phyloP scores from a whole-genome alignment of 2,797 vertebrate species.

The Anas bernieri region DNA sequence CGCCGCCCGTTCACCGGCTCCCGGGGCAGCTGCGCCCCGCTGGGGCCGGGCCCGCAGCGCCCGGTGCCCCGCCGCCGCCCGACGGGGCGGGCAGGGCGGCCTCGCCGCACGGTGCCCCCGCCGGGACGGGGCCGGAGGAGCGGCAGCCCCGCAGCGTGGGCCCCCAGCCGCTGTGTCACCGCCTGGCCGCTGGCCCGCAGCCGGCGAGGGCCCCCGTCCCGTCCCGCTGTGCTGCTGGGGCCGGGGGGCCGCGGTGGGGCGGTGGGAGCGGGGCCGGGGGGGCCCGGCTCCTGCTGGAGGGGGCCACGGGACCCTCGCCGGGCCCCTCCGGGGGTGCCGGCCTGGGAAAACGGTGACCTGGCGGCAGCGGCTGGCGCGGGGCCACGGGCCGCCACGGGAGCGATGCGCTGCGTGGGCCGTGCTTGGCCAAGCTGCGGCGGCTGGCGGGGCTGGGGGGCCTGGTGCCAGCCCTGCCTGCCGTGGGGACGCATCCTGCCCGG shows the following conservation, averaged over 20 bases:
- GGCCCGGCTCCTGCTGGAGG: background rate
- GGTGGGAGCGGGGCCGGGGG: background rate
- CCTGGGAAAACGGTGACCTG: slow-evolving; percentile 57
- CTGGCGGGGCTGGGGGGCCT: background rate
- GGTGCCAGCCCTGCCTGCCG: background rate
- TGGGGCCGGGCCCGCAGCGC: background rate
- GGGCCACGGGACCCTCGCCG: background rate
- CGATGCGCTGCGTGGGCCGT: background rate
- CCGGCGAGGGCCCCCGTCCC: background rate
- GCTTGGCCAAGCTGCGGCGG: background rate
- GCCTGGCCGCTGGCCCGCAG: background rate
- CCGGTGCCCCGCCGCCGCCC: background rate
- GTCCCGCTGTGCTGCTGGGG: background rate
- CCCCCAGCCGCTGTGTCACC: background rate
- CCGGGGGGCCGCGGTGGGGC: background rate
- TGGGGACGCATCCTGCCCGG: background rate
- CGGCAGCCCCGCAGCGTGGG: background rate
- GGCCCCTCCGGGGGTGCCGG: background rate
- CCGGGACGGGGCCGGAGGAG: background rate
- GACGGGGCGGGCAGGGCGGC: background rate
- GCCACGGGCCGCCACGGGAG: slow-evolving; percentile 6
- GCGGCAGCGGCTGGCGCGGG: background rate
- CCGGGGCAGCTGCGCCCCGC: background rate
- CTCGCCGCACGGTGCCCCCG: background rate
- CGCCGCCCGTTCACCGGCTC: background rate